Evolutionary conservation across 2,888 invertebrate species (phyloP).

Genomic region (Prenolepis imparis): DNA sequence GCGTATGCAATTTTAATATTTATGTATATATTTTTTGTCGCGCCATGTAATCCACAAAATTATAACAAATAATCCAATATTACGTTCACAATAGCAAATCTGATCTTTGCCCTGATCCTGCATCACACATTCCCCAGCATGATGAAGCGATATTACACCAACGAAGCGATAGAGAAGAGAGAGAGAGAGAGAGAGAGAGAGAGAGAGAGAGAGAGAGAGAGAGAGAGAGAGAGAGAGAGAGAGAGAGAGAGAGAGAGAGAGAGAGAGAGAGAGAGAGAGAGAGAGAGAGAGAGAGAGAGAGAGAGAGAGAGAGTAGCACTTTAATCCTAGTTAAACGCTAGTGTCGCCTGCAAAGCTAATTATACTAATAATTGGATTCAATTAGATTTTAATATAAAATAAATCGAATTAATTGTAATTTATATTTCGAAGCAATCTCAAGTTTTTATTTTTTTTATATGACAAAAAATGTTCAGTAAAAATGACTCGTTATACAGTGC

Average conservation of each 20-base stretch:
- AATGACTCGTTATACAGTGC: not conserved
- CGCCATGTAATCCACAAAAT: not conserved
- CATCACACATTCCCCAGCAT: not conserved
- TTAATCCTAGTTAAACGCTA: conserved; percentile 35
- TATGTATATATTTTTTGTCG: not conserved
- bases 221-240: conserved; percentile 6
- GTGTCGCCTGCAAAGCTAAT: conserved; percentile 20
- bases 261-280: too few relatives aligned
- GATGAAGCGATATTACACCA: conserved; percentile 20
- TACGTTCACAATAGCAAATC: not conserved
- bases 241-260: not conserved
- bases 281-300: not conserved
- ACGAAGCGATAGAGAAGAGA: not conserved
- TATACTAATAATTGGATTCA: conserved; percentile 7
- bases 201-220: not conserved
- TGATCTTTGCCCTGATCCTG: not conserved
- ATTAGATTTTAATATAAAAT: conserved; percentile 8
- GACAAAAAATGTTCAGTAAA: not conserved
- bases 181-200: not conserved
- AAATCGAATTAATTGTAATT: not conserved
- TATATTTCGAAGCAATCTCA: not conserved
- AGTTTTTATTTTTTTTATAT: not conserved
- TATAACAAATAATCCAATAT: conserved; percentile 4
- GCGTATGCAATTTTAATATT: not conserved
- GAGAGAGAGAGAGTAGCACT: not conserved